Evolutionary conservation across 2,888 invertebrate species (phyloP).

Genomic region (Brachylomia viminalis): DNA sequence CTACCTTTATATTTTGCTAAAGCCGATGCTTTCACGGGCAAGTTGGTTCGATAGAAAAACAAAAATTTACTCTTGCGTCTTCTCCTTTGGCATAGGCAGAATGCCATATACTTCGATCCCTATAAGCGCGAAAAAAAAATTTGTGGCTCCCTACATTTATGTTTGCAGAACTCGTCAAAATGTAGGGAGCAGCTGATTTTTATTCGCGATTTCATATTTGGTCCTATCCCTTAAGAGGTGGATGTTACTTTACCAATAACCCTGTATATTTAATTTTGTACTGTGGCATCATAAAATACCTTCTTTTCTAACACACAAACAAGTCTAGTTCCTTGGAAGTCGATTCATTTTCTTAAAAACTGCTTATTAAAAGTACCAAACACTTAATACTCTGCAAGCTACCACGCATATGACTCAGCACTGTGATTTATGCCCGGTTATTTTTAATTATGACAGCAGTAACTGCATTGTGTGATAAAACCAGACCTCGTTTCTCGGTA

Average conservation of each 20-base stretch:
- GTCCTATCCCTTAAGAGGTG: too few relatives aligned
- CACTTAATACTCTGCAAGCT: conserved; percentile 3
- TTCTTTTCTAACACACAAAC: background rate
- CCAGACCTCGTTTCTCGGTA: conserved; percentile 50
- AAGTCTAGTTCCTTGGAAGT: background rate
- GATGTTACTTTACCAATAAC: too few relatives aligned
- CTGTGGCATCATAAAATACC: background rate
- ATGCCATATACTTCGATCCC: background rate
- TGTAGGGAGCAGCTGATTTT: too few relatives aligned
- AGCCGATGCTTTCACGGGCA: too few relatives aligned
- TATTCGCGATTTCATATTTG: too few relatives aligned
- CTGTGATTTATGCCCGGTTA: conserved; percentile 55
- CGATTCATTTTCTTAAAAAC: background rate
- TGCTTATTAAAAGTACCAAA: conserved; percentile 26
- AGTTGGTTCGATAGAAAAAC: too few relatives aligned
- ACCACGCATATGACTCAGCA: conserved; percentile 48
- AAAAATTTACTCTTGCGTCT: too few relatives aligned
- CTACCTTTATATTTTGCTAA: too few relatives aligned
- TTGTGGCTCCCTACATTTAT: too few relatives aligned
- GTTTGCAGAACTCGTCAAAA: too few relatives aligned
- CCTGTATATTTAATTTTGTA: too few relatives aligned
- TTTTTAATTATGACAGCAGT: conserved; percentile 63
- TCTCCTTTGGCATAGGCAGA: background rate
- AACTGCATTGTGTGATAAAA: conserved; percentile 65
- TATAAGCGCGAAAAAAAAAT: too few relatives aligned